Percentiles rank a stretch among this genome's conserved stretches.
Evolutionary conservation across 2,113 vertebrate genomes (phyloP).

Genomic region (Cariama cristata): DNA sequence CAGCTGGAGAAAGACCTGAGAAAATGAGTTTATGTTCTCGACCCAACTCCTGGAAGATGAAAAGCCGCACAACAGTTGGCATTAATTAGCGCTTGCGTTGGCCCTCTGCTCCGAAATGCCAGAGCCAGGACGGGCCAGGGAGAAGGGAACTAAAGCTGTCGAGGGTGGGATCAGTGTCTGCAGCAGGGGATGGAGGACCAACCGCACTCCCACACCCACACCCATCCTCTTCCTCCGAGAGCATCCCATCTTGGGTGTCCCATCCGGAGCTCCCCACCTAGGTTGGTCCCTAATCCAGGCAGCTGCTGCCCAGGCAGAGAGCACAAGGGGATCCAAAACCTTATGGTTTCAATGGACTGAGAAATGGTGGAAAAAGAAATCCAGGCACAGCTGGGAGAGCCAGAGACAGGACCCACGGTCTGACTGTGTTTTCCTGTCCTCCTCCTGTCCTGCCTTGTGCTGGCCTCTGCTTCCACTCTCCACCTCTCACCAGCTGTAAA

Average conservation of each 20-base stretch:
- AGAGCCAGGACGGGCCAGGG: not conserved
- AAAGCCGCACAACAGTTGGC: not conserved
- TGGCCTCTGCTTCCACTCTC: not conserved
- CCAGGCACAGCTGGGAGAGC: not conserved
- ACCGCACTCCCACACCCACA: fast-evolving
- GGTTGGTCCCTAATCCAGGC: fast-evolving
- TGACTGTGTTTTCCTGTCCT: not conserved
- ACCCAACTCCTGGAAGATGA: not conserved
- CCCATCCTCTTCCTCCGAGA: not conserved
- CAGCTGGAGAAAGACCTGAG: not conserved
- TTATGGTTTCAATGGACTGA: fast-evolving
- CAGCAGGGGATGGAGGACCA: not conserved
- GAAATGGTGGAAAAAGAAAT: not conserved
- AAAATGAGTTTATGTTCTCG: not conserved
- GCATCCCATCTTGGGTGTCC: not conserved
- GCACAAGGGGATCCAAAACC: too few relatives aligned
- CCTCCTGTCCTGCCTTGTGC: not conserved
- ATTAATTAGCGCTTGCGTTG: not conserved
- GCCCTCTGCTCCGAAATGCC: fast-evolving
- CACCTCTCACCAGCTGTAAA: not conserved
- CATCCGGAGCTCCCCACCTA: not conserved
- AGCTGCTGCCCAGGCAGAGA: not conserved
- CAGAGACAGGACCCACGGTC: not conserved
- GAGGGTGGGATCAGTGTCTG: not conserved
- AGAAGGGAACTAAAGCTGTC: not conserved